Conservation (phyloP, 1,140 invertebrate genomes). For the Papilio machaon region DNA sequence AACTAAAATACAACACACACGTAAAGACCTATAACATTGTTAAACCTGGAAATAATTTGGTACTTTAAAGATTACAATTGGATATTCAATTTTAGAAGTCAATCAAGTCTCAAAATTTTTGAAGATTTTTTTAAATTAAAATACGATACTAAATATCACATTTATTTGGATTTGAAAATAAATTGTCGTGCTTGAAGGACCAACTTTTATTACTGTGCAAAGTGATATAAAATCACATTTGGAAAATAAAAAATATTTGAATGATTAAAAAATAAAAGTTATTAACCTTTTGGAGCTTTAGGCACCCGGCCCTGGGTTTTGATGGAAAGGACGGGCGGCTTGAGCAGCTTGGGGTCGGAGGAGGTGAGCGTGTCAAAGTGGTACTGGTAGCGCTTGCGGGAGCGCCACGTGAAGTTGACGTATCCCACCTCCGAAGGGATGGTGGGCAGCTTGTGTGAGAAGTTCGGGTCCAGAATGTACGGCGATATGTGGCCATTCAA, state of each 20-base stretch:
- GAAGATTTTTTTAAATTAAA: background rate
- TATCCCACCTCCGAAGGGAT: conserved; percentile 95
- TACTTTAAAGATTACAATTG: no score
- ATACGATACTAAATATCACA: background rate
- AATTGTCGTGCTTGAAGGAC: background rate
- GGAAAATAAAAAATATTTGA: background rate
- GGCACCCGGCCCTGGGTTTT: conserved; percentile 92
- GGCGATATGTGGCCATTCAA: conserved; percentile 91
- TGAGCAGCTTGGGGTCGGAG: conserved; percentile 90
- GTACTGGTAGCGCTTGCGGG: conserved; percentile 93
- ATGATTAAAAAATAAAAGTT: conserved; percentile 33
- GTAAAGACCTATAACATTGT: no score
- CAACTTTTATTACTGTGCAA: background rate
- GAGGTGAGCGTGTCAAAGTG: conserved; percentile 93
- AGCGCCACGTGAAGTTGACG: conserved; percentile 96
- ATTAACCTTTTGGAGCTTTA: conserved; percentile 89
- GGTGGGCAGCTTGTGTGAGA: conserved; percentile 92
- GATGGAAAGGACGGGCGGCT: conserved; percentile 93
- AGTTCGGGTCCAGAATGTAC: conserved; percentile 93
- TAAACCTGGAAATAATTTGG: no score
- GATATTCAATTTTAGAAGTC: background rate
- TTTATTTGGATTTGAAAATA: background rate
- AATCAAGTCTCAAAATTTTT: background rate
- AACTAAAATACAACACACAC: background rate
- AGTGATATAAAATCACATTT: background rate